Evolutionary conservation across 1,140 invertebrate species (phyloP).

Genomic region (Saccostrea glomerata): DNA sequence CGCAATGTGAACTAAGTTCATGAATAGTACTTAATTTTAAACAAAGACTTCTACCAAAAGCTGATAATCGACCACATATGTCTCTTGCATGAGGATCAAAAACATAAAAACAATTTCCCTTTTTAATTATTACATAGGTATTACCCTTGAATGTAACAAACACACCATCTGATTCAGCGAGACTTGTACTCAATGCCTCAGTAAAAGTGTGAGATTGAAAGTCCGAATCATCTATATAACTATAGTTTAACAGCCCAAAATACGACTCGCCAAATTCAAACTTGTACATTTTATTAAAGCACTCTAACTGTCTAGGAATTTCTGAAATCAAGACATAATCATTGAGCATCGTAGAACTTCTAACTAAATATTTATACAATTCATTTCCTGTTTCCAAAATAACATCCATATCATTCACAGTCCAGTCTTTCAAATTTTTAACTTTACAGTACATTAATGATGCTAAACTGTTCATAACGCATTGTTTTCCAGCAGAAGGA

Average conservation of each 20-base stretch:
- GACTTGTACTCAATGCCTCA: slow-evolving; percentile 25
- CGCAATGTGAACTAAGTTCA: background rate
- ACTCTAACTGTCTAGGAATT: slow-evolving; percentile 38
- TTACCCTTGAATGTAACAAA: slow-evolving; percentile 41
- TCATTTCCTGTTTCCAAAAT: slow-evolving; percentile 22
- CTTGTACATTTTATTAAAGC: too few relatives aligned
- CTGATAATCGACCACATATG: background rate
- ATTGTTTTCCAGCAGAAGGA: slow-evolving; percentile 30
- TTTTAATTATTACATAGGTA: slow-evolving; percentile 31
- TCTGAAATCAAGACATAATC: slow-evolving; percentile 30
- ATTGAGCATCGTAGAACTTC: slow-evolving; percentile 36
- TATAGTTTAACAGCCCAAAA: background rate
- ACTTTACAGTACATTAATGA: slow-evolving; percentile 23
- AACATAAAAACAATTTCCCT: background rate
- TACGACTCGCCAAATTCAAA: slow-evolving; percentile 28
- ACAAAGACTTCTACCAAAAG: background rate
- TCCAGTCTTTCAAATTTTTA: background rate
- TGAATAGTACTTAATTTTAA: background rate
- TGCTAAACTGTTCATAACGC: slow-evolving; percentile 34
- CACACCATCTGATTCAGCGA: background rate
- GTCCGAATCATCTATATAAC: background rate
- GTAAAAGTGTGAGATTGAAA: background rate
- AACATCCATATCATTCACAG: background rate
- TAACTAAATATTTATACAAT: background rate
- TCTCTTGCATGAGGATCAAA: slow-evolving; percentile 40